These are phyloP conservation scores for Sylvilagus bachmani DNA, from an alignment of 2,113 vertebrate genomes.

Conservation along the genomic window DNA sequence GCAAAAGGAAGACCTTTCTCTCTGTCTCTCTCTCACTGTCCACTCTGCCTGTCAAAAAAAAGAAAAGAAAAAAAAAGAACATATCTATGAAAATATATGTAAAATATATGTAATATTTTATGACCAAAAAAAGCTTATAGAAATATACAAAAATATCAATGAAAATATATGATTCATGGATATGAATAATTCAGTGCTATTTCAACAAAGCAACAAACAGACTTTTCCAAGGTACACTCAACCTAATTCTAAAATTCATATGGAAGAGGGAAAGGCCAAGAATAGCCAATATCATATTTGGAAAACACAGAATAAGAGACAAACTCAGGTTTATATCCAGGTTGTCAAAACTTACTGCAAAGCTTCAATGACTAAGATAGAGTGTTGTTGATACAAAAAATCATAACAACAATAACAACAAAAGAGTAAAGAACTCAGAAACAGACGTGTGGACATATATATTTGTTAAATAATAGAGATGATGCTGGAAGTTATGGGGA, in stretches of 20 bases:
- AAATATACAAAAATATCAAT: not conserved
- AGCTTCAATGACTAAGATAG: not conserved
- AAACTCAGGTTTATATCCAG: not conserved
- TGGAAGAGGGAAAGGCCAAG: not conserved
- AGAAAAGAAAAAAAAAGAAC: too few relatives aligned
- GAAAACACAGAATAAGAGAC: not conserved
- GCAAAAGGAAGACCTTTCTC: too few relatives aligned
- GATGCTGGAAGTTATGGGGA: not conserved
- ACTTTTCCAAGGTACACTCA: not conserved
- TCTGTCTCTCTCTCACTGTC: too few relatives aligned
- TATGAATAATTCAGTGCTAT: not conserved
- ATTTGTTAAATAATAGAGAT: not conserved
- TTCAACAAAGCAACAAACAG: not conserved
- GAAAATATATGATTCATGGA: not conserved
- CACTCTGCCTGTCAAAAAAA: too few relatives aligned
- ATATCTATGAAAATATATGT: too few relatives aligned
- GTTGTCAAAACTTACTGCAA: not conserved
- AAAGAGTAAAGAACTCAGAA: not conserved
- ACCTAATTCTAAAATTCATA: not conserved
- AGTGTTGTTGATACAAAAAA: not conserved
- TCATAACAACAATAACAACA: not conserved
- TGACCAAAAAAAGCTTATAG: not conserved
- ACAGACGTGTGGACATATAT: not conserved
- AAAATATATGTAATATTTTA: not conserved
- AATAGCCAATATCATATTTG: not conserved